Conservation (phyloP, 2,113 vertebrate species). For the Copsychus sechellarum region DNA sequence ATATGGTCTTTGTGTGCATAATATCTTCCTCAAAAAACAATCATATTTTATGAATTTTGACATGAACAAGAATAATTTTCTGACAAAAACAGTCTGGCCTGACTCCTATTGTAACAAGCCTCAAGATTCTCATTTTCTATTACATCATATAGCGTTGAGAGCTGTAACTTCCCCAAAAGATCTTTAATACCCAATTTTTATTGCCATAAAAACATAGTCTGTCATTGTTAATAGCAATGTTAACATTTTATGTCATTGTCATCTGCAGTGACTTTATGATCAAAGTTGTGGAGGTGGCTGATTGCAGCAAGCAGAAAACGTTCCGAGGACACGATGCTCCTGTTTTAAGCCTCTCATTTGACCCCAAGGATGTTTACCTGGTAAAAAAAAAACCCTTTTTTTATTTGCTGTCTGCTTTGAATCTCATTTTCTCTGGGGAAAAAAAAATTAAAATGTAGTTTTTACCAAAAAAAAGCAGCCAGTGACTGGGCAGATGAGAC, state of each 20-base stretch:
- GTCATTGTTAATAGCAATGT: background rate
- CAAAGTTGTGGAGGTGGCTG: conserved; percentile 91
- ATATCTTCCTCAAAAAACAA: background rate
- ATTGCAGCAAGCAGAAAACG: conserved; percentile 92
- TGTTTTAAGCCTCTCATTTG: conserved; percentile 90
- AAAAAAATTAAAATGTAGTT: background rate
- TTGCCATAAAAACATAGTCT: background rate
- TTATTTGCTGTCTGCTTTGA: background rate
- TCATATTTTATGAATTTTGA: background rate
- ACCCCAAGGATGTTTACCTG: conserved; percentile 89
- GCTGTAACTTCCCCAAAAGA: background rate
- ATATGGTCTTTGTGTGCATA: background rate
- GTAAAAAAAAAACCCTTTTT: conserved; percentile 65
- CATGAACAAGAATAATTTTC: background rate
- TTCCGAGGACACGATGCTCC: conserved; percentile 92
- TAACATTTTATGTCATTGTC: background rate
- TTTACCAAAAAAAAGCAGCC: background rate
- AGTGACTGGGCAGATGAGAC: background rate
- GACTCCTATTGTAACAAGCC: background rate
- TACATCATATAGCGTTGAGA: background rate
- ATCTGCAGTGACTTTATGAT: conserved; percentile 90
- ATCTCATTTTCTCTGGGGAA: background rate
- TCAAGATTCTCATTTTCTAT: background rate
- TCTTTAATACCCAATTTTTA: background rate
- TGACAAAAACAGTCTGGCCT: background rate